Percentiles rank a stretch among this genome's conserved stretches.
Conservation (phyloP, 2,113 vertebrate species). For the Caretta caretta region DNA sequence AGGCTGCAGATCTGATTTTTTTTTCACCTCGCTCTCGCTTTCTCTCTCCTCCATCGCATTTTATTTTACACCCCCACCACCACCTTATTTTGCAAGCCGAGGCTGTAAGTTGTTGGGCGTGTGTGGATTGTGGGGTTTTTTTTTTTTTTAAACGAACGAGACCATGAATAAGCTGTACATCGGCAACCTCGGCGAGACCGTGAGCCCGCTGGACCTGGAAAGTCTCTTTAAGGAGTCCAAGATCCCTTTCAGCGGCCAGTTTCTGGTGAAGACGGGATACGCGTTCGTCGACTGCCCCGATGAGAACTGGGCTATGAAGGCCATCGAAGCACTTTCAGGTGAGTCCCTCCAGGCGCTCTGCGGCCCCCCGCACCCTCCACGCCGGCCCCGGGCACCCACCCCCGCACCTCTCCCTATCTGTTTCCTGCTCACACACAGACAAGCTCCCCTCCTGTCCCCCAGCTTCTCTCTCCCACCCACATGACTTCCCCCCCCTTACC, state of each 20-base stretch:
- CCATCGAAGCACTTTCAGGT: slow-evolving; percentile 99
- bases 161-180: slow-evolving; percentile 99
- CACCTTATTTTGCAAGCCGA: slow-evolving; percentile 61
- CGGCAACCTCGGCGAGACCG: slow-evolving; percentile 95
- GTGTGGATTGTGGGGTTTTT: slow-evolving; percentile 34
- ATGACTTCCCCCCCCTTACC: neutral
- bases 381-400: neutral
- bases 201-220: slow-evolving; percentile 95
- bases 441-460: neutral
- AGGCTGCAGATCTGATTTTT: slow-evolving; percentile 44
- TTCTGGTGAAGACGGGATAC: slow-evolving; percentile 96
- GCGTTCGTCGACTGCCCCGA: slow-evolving; percentile 99
- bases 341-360: slow-evolving; percentile 62
- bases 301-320: slow-evolving; percentile 97
- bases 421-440: neutral
- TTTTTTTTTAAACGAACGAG: slow-evolving; percentile 65
- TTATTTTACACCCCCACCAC: slow-evolving; percentile 62
- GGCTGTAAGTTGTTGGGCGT: slow-evolving; percentile 57
- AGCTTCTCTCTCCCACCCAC: neutral
- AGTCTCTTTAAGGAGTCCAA: slow-evolving; percentile 97
- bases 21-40: slow-evolving; percentile 20
- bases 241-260: slow-evolving; percentile 94
- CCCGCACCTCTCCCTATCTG: neutral
- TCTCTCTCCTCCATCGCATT: slow-evolving; percentile 60
- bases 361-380: neutral